phyloP scores from a whole-genome alignment of 2,113 vertebrate species.

The Hippolais icterina region DNA sequence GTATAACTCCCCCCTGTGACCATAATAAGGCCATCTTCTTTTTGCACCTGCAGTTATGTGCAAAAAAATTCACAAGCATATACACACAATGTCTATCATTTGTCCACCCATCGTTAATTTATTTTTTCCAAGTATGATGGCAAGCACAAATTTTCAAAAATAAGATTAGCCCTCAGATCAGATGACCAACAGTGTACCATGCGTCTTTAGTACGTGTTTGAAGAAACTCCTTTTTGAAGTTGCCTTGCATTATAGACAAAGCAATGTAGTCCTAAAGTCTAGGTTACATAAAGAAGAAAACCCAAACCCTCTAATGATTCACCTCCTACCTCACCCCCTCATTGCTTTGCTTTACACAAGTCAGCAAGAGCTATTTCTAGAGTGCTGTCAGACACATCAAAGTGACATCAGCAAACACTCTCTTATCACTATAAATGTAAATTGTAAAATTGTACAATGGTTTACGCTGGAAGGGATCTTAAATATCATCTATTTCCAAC shows the following conservation, averaged over 20 bases:
- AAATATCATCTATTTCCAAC: not conserved
- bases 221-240: not conserved
- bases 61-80: not conserved
- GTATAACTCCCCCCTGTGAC: rapidly evolving
- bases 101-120: not conserved
- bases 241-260: not conserved
- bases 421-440: not conserved
- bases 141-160: not conserved
- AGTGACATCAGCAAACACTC: not conserved
- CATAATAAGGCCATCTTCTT: not conserved
- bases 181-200: not conserved
- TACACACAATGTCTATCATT: not conserved
- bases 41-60: not conserved
- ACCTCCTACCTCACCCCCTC: not conserved
- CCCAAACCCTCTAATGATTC: not conserved
- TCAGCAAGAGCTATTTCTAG: not conserved
- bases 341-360: not conserved
- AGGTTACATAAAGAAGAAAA: not conserved
- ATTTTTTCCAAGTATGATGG: not conserved
- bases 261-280: not conserved
- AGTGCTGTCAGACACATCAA: not conserved
- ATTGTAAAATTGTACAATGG: not conserved
- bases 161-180: not conserved
- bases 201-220: rapidly evolving
- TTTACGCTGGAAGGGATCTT: not conserved